Conservation (phyloP, 2,797 vertebrate species). For the Spheniscus humboldti region DNA sequence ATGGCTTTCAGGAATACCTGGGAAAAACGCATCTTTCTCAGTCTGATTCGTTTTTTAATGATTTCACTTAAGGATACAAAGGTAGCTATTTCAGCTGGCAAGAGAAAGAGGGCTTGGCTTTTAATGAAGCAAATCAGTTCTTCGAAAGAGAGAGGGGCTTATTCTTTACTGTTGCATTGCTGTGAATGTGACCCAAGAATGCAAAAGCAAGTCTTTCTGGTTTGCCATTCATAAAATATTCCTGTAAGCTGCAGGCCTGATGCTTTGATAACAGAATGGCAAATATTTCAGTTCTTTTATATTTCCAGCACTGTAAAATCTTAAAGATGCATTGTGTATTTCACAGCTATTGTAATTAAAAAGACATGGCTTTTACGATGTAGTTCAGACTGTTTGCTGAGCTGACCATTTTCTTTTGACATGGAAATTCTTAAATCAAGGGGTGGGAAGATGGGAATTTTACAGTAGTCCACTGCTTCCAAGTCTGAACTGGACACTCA, state of each 20-base stretch:
- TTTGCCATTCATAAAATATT: constrained; percentile 4
- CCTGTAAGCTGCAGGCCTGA: background rate
- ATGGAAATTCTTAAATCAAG: constrained; percentile 9
- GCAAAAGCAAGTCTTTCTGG: background rate
- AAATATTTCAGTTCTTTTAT: background rate
- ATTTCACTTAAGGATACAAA: constrained; percentile 59
- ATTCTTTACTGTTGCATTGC: background rate
- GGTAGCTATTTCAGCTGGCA: constrained; percentile 42
- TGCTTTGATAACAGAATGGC: background rate
- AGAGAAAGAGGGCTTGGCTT: constrained; percentile 43
- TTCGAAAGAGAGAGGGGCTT: background rate
- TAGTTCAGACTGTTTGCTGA: background rate
- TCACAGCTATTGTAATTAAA: background rate
- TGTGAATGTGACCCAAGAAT: background rate
- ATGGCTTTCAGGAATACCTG: constrained; percentile 63
- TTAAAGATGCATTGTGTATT: background rate
- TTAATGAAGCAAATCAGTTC: constrained; percentile 51
- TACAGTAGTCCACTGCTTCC: constrained; percentile 30
- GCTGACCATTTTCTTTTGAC: constrained; percentile 1
- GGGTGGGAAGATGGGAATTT: constrained; percentile 47
- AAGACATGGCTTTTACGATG: background rate
- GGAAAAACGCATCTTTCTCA: constrained; percentile 56
- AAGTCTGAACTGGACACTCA: constrained; percentile 47
- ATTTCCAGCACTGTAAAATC: background rate
- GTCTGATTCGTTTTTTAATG: constrained; percentile 35